Percentiles rank a stretch among this genome's conserved stretches.
These are phyloP conservation scores for Cygnus buccinator DNA, from an alignment of 2,113 vertebrate genomes.

Conservation along the genomic window DNA sequence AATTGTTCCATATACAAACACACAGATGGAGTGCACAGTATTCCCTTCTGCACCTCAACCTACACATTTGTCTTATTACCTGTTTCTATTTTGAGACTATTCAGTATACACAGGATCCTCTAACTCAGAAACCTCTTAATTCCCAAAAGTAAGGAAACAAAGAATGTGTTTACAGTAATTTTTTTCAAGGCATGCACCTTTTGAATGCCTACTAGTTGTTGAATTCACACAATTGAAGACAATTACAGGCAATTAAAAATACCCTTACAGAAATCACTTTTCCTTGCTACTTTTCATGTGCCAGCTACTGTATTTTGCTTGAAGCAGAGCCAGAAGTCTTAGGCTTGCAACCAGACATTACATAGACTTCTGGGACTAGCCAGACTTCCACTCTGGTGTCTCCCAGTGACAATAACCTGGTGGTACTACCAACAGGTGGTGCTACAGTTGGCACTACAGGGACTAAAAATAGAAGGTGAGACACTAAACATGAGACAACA, in stretches of 20 bases:
- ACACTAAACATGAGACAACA: neutral
- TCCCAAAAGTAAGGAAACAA: neutral
- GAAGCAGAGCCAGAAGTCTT: neutral
- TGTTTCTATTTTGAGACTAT: neutral
- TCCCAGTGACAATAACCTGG: neutral
- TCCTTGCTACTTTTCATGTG: neutral
- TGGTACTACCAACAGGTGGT: neutral
- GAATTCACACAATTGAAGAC: neutral
- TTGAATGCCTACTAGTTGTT: neutral
- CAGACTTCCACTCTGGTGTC: neutral
- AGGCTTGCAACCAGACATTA: neutral
- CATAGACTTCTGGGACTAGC: neutral
- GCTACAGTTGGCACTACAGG: neutral
- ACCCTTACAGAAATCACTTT: neutral
- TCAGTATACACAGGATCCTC: neutral
- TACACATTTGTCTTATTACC: neutral
- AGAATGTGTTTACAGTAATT: accelerated
- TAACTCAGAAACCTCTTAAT: neutral
- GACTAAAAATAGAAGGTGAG: neutral
- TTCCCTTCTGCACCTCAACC: neutral
- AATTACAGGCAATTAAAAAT: neutral
- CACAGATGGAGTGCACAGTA: neutral
- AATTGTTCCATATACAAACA: neutral
- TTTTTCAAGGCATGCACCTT: neutral
- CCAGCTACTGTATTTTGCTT: neutral